Conservation (phyloP, 2,113 vertebrate species). For the Pluvianellus socialis region DNA sequence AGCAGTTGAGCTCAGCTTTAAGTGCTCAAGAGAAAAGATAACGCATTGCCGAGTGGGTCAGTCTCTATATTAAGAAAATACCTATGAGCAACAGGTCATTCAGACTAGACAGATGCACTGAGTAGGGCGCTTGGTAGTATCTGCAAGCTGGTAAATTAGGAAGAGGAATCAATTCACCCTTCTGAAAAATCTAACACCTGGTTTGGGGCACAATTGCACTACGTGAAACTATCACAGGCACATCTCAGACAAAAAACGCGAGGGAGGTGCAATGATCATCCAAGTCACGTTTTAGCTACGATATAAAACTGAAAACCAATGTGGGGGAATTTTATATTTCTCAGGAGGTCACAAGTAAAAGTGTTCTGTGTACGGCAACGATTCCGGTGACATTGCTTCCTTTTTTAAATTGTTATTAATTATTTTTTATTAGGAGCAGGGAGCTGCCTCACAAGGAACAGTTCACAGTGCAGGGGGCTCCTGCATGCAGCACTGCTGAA, state of each 20-base stretch:
- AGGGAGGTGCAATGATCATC: neutral
- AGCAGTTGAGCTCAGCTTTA: neutral
- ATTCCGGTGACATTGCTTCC: neutral
- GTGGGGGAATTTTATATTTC: neutral
- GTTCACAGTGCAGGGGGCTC: neutral
- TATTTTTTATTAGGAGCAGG: neutral
- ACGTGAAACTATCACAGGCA: neutral
- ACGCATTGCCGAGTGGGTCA: neutral
- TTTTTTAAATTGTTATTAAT: neutral
- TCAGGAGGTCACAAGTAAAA: neutral
- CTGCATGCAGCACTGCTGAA: neutral
- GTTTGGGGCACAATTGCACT: neutral
- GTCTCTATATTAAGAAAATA: fast-evolving
- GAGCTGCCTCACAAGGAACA: neutral
- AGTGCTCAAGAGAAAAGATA: neutral
- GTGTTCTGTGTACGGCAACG: fast-evolving
- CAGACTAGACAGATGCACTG: neutral
- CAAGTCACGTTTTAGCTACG: too few species aligned
- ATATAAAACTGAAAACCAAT: neutral
- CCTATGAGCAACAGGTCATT: neutral
- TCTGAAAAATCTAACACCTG: neutral
- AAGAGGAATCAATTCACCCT: neutral
- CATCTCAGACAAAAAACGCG: neutral
- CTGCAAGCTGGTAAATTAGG: neutral
- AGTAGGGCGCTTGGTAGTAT: neutral